Percentiles rank a stretch among this genome's conserved stretches.
Evolutionary conservation across 2,888 invertebrate genomes (phyloP).

Genomic region (Lomographa bimaculata): DNA sequence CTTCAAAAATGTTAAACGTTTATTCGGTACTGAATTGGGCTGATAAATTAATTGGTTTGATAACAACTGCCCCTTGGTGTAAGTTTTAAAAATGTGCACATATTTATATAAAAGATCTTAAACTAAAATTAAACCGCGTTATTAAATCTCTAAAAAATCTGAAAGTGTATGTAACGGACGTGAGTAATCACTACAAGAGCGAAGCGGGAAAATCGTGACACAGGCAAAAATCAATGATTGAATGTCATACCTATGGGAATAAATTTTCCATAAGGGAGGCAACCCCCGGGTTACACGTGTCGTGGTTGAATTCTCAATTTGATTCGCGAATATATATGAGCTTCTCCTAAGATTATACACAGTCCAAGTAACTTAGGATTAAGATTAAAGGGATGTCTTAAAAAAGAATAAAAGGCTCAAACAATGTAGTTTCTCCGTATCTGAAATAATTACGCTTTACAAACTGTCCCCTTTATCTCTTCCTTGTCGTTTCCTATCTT

Average conservation of each 20-base stretch:
- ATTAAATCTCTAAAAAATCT: too few species aligned
- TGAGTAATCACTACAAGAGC: constrained; percentile 17
- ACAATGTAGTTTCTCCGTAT: constrained; percentile 26
- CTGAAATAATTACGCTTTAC: constrained; percentile 67
- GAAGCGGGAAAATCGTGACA: constrained; percentile 36
- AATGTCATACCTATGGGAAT: constrained; percentile 79
- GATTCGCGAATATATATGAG: constrained; percentile 48
- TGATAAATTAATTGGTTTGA: too few species aligned
- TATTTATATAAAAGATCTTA: too few species aligned
- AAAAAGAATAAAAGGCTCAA: constrained; percentile 15
- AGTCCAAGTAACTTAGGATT: constrained; percentile 29
- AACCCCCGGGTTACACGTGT: constrained; percentile 57
- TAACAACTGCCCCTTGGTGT: too few species aligned
- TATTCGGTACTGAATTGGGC: too few species aligned
- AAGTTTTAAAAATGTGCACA: too few species aligned
- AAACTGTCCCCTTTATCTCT: constrained; percentile 63
- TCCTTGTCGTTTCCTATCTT: constrained; percentile 55
- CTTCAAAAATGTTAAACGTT: too few species aligned
- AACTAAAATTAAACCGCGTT: too few species aligned
- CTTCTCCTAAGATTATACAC: constrained; percentile 35
- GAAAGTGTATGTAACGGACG: constrained; percentile 15
- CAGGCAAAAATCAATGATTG: constrained; percentile 72
- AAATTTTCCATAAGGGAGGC: constrained; percentile 58
- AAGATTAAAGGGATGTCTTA: constrained; percentile 19
- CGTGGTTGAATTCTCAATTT: constrained; percentile 66